These are phyloP conservation scores for human DNA, from an alignment of 2,113 vertebrate genomes.

Conservation along the genomic window GRCh38 chr6:12948001-12948500, in stretches of 20 bases:
- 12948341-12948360: neutral
- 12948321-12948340: neutral
- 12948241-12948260: neutral
- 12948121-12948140: neutral
- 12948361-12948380: neutral
- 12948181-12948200: neutral
- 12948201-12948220: neutral
- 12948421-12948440: neutral
- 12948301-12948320: neutral
- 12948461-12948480: neutral
- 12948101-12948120: neutral
- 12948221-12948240: neutral
- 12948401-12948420: neutral
- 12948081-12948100: neutral
- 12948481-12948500: neutral
- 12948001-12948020: neutral
- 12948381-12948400: neutral
- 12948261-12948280: neutral
- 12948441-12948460: neutral
- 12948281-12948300: neutral
- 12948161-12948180: neutral
- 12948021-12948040: neutral
- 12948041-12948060: neutral
- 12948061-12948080: neutral
- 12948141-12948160: neutral